Percentiles rank a stretch among this genome's conserved stretches.
Conservation (phyloP, 2,113 vertebrate genomes). For the Uria aalge region DNA sequence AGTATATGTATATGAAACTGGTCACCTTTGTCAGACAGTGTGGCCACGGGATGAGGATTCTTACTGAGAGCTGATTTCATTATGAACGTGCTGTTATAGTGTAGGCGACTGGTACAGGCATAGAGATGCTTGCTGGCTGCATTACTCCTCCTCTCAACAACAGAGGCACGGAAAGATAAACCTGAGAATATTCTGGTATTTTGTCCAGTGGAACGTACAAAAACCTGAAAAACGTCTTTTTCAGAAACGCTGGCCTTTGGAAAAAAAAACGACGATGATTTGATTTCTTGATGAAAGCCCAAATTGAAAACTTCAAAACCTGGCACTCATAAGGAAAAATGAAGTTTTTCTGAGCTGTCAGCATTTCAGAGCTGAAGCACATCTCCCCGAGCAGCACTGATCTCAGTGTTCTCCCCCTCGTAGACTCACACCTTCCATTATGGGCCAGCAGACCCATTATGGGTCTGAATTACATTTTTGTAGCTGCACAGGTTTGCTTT, state of each 20-base stretch:
- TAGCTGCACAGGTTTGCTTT: background rate
- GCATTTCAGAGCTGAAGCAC: constrained; percentile 1
- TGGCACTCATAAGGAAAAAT: constrained; percentile 53
- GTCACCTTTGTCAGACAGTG: background rate
- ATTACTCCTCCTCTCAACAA: background rate
- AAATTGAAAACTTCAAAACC: constrained; percentile 40
- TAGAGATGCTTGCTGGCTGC: background rate
- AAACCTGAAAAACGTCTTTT: background rate
- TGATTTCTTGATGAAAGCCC: constrained; percentile 30
- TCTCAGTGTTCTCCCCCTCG: background rate
- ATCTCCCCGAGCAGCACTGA: constrained; percentile 17
- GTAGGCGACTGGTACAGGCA: background rate
- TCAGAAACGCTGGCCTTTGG: background rate
- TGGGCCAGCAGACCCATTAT: background rate
- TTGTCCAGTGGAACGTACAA: background rate
- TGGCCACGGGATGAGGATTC: background rate
- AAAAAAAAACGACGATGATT: background rate
- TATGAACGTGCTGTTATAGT: fast-evolving
- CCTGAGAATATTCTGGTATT: background rate
- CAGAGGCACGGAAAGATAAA: background rate
- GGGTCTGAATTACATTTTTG: constrained; percentile 8
- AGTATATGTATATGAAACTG: background rate
- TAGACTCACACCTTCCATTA: constrained; percentile 6
- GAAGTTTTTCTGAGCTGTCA: constrained; percentile 34
- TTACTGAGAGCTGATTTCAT: background rate